Conservation (phyloP, 2,888 invertebrate species). For the Schizaphis graminum region DNA sequence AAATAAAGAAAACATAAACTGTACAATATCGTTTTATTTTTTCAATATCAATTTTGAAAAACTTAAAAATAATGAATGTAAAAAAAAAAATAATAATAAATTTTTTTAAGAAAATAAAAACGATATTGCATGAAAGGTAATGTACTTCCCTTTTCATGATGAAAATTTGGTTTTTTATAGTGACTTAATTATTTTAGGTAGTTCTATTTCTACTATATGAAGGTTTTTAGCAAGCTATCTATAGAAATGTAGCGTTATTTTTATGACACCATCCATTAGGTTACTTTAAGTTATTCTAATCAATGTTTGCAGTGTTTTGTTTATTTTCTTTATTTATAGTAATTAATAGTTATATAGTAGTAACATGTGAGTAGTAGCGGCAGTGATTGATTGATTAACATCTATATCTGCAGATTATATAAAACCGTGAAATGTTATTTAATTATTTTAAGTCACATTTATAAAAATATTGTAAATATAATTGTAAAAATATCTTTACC, state of each 20-base stretch:
- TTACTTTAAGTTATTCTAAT: background rate
- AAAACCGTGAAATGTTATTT: background rate
- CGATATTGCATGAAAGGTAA: background rate
- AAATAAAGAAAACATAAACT: no score
- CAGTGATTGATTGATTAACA: background rate
- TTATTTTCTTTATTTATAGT: background rate
- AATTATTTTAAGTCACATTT: background rate
- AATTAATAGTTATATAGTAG: background rate
- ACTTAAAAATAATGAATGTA: background rate
- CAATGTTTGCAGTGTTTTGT: background rate
- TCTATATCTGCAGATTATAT: background rate
- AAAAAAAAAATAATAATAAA: no score
- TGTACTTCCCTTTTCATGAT: background rate
- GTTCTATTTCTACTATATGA: no score
- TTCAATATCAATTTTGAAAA: background rate
- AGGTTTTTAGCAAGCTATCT: background rate
- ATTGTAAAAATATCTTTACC: no score
- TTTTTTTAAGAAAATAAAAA: background rate
- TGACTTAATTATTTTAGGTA: background rate
- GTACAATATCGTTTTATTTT: no score
- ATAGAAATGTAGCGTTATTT: background rate
- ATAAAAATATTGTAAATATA: no score
- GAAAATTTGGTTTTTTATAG: no score
- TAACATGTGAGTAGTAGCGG: background rate
- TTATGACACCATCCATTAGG: background rate